Base-by-base conservation (phyloP, 2,797 vertebrate genomes). In the Protonibea diacanthus region DNA sequence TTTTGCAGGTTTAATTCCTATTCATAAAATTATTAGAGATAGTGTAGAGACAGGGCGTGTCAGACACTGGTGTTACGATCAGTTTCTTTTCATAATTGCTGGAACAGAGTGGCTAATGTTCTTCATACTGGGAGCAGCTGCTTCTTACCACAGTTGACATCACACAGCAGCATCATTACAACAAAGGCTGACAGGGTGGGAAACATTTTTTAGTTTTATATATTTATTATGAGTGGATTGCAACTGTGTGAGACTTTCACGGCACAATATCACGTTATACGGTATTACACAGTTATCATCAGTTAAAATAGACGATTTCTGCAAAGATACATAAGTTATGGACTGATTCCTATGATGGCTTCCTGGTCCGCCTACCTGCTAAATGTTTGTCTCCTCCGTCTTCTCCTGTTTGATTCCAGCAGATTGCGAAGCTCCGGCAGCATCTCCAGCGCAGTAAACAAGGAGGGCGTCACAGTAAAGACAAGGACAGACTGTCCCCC, bases 351-450 rank as follows among this genome's bases (percentile, higher is more conserved):
- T 33, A 2, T 14, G 1, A 29, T 21, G 25, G 20, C 47, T 10
- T 25, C 40, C 40, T 27, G 7, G 6, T 51, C 21, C 3, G 1
- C 53, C 20, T 20, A 2, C 8, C 12, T 62, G 33, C 18, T 53
- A 29, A 53, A 71, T 64, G 52, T 45, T 51, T 56, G 1, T n/a
- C 15, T 47, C 29, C 59, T 56, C 0, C 58, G 45, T 51, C 17
- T 14, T 21, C 40, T 44, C n/a, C 17, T 51, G 23, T 74, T n/a
- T 47, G 25, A 45, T 60, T 69, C 55, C 82, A 82, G 91, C 93
- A 97, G 96, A 97, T 97, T 76, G 95, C 93, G 82, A 97, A 97
- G 86, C 94, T 97, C 87, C 94, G 95, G 80, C 96, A 96, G 86
- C 96, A 97, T 76, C 94, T 98, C 17, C 96, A 97, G 33, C 93